Conservation (phyloP, 2,113 vertebrate species). For the Pristiophorus japonicus region DNA sequence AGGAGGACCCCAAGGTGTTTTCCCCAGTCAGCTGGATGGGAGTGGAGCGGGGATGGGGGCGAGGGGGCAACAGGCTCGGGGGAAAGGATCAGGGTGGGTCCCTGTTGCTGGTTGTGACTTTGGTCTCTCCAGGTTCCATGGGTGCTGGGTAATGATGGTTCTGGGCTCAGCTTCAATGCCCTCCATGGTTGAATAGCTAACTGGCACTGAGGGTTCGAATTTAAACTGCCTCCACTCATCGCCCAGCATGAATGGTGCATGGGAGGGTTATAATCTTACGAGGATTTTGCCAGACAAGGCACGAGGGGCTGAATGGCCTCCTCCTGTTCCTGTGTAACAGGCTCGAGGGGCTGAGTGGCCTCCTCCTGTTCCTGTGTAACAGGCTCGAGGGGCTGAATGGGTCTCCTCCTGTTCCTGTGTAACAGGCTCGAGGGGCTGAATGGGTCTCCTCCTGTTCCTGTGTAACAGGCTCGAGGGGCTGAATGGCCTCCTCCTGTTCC, state of each 20-base stretch:
- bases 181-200: not conserved
- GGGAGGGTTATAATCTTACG: not conserved
- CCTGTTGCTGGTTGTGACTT: not conserved
- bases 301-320: not conserved
- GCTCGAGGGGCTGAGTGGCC: not conserved
- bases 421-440: not conserved
- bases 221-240: not conserved
- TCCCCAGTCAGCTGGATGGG: not conserved
- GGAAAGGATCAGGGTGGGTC: not conserved
- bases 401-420: too few species aligned
- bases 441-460: too few species aligned
- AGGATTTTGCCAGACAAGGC: not conserved
- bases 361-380: too few species aligned
- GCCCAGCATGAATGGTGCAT: not conserved
- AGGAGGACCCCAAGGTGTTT: not conserved
- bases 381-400: not conserved
- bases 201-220: not conserved
- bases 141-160: not conserved
- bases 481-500: slow-evolving; percentile 2
- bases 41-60: too few species aligned
- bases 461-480: not conserved
- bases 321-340: not conserved
- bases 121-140: not conserved
- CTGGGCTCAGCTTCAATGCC: not conserved
- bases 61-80: not conserved